Conservation (phyloP, 2,797 vertebrate species). For the Syndactyla subalaris region DNA sequence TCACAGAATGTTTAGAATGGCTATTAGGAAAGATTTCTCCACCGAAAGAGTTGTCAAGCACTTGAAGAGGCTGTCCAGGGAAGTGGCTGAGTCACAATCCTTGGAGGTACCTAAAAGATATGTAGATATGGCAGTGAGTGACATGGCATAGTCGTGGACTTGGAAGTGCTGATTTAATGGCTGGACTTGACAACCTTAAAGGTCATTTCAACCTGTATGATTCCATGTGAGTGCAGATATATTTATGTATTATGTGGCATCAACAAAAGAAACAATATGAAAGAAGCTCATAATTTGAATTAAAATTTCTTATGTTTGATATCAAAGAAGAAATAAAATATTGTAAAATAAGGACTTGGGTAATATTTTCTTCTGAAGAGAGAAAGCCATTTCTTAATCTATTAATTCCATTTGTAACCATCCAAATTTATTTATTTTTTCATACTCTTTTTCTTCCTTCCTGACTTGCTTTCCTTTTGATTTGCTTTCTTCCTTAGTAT, state of each 20-base stretch:
- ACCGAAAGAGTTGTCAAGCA: too few species aligned
- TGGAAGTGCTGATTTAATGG: neutral
- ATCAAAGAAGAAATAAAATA: neutral
- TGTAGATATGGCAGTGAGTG: neutral
- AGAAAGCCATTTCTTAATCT: neutral
- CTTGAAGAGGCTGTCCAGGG: neutral
- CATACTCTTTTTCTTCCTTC: neutral
- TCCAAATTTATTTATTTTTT: neutral
- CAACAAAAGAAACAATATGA: neutral
- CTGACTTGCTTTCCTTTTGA: neutral
- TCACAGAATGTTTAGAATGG: neutral
- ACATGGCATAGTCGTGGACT: neutral
- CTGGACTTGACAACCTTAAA: neutral
- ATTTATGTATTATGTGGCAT: neutral
- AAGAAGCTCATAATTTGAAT: neutral
- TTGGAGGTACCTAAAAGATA: neutral
- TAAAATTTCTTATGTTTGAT: neutral
- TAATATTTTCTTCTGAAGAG: neutral
- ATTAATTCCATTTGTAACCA: neutral
- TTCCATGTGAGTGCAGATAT: neutral
- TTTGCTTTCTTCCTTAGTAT: neutral
- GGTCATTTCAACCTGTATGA: neutral
- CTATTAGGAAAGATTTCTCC: neutral
- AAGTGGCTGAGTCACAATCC: accelerated
- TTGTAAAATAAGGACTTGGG: neutral